Base-by-base conservation (phyloP, 2,888 invertebrate species). In the Drosophila pseudotakahashii region DNA sequence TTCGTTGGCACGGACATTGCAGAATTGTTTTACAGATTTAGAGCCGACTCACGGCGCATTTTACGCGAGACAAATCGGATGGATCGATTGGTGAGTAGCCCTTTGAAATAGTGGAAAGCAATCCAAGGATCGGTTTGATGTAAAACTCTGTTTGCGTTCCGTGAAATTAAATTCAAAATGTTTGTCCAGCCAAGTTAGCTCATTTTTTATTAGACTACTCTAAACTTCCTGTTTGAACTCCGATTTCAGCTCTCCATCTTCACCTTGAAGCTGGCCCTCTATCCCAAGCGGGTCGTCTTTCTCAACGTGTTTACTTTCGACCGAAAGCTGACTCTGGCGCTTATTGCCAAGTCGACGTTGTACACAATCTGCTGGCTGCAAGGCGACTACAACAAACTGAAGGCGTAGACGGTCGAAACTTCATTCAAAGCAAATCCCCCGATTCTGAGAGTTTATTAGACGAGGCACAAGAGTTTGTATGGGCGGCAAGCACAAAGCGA, bases 341-440 rank as follows among this genome's bases (percentile, higher is more conserved):
- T 73, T 23, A 19, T 73, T 26, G 51, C 74, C 55, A 74, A 74
- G 30, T 36, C 60, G 19, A 37, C 60, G 45, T 9, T 73, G 47
- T 68, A 39, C 58, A 61, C 73, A 54, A 60, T 74, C 34, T 74
- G 73, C 42, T 73, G 73, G 74, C 52, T 73, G 37, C 73, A 73
- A 26, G 52, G 32, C 60, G 73, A 73, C 37, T 73, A 73, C 51
- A 55, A 55, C 16, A 60, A 60, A 53, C 55, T 73, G 26, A 59
- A 60, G 52, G 42, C 37, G 19, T 72, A 64, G 59, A 39, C 39
- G 5, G 23, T 41, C 32, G 23, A 52, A 23, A 4, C 37, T 14
- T 11, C 55, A 14, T 39, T 14, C n/a, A 19, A 30, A 19, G 30
- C 44, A 39, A 39, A 45, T 44, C 45, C 61, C 32, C 14, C 2